Evolutionary conservation across 2,113 vertebrate genomes (phyloP).

Genomic region (Lanius ludovicianus): DNA sequence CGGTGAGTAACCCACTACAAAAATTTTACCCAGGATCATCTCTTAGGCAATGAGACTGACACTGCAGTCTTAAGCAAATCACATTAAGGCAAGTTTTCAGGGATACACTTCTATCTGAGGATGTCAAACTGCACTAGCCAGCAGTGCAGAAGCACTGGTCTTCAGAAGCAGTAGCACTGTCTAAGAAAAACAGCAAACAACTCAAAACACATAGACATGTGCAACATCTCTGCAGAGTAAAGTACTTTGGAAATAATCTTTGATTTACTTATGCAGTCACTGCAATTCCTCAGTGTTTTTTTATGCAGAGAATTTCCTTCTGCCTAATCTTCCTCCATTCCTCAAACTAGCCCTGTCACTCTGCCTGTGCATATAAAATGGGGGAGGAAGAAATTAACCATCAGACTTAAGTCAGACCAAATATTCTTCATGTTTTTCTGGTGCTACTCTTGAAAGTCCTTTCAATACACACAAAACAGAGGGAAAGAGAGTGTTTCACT

Average conservation of each 20-base stretch:
- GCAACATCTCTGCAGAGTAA: not conserved
- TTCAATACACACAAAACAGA: not conserved
- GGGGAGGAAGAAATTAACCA: not conserved
- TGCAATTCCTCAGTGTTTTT: not conserved
- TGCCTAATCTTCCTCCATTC: not conserved
- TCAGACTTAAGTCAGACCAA: not conserved
- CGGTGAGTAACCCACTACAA: not conserved
- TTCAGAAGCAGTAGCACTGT: not conserved
- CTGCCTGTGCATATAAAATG: not conserved
- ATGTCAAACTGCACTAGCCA: not conserved
- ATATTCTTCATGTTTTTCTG: not conserved
- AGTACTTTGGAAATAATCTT: not conserved
- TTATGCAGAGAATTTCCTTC: not conserved
- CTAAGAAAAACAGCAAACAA: not conserved
- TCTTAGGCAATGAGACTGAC: not conserved
- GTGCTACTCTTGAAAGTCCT: not conserved
- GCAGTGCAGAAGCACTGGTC: not conserved
- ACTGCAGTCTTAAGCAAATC: not conserved
- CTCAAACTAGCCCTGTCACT: not conserved
- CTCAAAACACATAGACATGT: not conserved
- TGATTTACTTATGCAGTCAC: not conserved
- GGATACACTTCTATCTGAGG: not conserved
- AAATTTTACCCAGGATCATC: not conserved
- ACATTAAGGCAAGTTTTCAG: not conserved
- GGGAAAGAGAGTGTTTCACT: not conserved